These are phyloP conservation scores for Chironomus striatipennis DNA, from an alignment of 1,140 invertebrate species.

Conservation along the genomic window DNA sequence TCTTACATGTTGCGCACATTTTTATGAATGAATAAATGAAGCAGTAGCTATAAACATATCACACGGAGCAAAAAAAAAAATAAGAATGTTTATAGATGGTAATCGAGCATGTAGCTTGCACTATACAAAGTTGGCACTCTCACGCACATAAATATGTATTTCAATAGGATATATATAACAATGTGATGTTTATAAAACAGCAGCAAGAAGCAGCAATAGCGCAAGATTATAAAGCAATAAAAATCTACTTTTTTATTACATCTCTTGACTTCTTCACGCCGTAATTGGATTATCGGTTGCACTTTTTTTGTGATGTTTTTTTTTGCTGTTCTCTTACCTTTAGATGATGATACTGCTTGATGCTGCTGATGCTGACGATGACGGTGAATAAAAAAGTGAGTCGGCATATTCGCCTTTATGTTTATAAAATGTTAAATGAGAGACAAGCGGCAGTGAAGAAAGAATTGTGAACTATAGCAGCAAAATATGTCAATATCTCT, in stretches of 20 bases:
- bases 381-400: too few species aligned
- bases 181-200: background rate
- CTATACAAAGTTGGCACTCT: background rate
- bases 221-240: constrained; percentile 7
- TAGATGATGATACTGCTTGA: background rate
- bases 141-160: background rate
- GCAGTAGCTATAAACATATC: constrained; percentile 5
- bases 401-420: background rate
- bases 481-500: background rate
- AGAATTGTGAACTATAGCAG: background rate
- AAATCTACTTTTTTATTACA: background rate
- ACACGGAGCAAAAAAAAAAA: background rate
- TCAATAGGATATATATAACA: background rate
- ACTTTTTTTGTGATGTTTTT: background rate
- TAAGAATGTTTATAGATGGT: background rate
- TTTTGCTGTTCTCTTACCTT: background rate
- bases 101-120: background rate
- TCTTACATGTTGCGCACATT: background rate
- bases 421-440: background rate
- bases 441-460: background rate
- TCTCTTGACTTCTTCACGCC: constrained; percentile 11
- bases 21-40: constrained; percentile 2
- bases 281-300: constrained; percentile 1
- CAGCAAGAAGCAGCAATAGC: background rate
- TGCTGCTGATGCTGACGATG: background rate